phyloP scores from a whole-genome alignment of 2,113 vertebrate genomes.

The Balaeniceps rex region DNA sequence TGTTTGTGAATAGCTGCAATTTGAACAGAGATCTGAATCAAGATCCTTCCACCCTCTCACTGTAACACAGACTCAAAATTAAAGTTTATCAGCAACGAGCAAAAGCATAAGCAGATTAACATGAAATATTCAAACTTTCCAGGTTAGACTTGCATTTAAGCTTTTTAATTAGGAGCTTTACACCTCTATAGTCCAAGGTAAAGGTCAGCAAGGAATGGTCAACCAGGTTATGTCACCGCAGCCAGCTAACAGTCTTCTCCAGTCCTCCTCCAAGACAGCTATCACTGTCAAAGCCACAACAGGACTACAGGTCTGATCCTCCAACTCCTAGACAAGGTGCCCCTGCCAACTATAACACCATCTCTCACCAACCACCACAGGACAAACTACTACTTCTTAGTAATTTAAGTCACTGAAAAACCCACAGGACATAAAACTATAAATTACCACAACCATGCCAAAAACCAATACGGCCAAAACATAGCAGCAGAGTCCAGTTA shows the following conservation, averaged over 20 bases:
- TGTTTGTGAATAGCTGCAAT: not conserved
- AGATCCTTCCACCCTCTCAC: not conserved
- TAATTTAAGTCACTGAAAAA: constrained; percentile 34
- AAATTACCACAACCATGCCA: not conserved
- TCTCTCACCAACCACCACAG: not conserved
- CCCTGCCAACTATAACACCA: not conserved
- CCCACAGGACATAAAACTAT: not conserved
- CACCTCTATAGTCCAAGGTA: not conserved
- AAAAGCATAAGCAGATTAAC: not conserved
- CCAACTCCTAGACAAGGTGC: not conserved
- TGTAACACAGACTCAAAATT: not conserved
- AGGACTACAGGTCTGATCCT: not conserved
- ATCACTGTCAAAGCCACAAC: not conserved
- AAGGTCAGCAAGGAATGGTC: not conserved
- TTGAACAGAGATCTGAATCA: not conserved
- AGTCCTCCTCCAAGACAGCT: not conserved
- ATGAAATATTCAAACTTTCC: not conserved
- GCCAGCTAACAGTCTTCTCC: not conserved
- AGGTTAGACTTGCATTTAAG: not conserved
- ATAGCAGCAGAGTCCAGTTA: not conserved
- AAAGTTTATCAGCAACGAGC: not conserved
- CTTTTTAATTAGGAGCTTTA: not conserved
- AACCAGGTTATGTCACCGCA: not conserved
- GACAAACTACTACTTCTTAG: not conserved
- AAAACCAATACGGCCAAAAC: not conserved